These are phyloP conservation scores for Bergia sp. DNA, from an alignment of 92 coral and sea anemone genomes.

Conservation along the genomic window DNA sequence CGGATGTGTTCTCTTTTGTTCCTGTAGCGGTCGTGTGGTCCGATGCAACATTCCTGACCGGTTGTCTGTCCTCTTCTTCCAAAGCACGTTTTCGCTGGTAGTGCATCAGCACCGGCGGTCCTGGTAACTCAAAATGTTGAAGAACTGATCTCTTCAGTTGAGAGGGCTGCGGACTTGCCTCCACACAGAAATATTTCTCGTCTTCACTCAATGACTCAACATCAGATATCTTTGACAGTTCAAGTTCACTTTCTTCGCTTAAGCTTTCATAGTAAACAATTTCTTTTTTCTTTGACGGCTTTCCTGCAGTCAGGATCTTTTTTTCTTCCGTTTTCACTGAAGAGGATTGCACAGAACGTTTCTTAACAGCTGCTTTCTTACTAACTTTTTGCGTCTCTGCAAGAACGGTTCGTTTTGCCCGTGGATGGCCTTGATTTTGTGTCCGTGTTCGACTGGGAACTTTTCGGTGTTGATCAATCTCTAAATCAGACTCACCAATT, in stretches of 20 bases:
- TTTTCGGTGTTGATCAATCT: background rate
- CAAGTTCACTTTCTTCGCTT: conserved; percentile 89
- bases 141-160: background rate
- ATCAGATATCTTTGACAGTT: conserved; percentile 82
- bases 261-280: conserved; percentile 52
- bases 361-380: conserved; percentile 4
- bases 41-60: background rate
- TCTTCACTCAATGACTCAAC: conserved; percentile 71
- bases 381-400: conserved; percentile 1
- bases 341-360: background rate
- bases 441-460: background rate
- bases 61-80: conserved; percentile 42
- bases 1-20: background rate
- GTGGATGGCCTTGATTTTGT: background rate
- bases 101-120: conserved; percentile 29
- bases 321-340: background rate
- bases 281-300: background rate
- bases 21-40: background rate
- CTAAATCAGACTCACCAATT: background rate
- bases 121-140: conserved; percentile 36
- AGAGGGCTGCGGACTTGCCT: conserved; percentile 48
- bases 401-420: background rate
- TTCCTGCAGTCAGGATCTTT: background rate
- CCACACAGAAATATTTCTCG: conserved; percentile 63
- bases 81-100: conserved; percentile 30